Percentiles rank a stretch among this genome's conserved stretches.
Conservation (phyloP, 2,888 invertebrate species). For the Eristalinus sepulchralis region DNA sequence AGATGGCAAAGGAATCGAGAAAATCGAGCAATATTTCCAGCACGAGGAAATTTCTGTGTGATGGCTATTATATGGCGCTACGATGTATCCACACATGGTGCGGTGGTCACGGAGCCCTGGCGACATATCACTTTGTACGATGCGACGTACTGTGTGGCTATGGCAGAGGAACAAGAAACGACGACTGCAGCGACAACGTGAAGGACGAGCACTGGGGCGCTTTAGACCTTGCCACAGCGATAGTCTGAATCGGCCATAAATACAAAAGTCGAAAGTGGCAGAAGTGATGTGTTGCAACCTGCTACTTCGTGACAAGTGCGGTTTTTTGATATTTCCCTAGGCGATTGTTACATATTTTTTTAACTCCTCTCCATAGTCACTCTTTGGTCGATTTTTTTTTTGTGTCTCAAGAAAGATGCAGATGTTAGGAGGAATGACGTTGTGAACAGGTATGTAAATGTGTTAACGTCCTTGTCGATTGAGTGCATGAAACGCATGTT, state of each 20-base stretch:
- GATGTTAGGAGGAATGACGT: background rate
- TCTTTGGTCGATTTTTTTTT: constrained; percentile 6
- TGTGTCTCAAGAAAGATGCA: background rate
- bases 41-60: constrained; percentile 28
- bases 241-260: constrained; percentile 57
- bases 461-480: constrained; percentile 63
- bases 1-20: constrained; percentile 41
- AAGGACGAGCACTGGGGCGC: constrained; percentile 6
- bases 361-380: too few species aligned
- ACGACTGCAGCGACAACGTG: background rate
- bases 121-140: constrained; percentile 57
- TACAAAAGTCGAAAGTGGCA: constrained; percentile 68
- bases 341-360: constrained; percentile 70
- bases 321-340: constrained; percentile 69
- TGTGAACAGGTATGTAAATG: constrained; percentile 3
- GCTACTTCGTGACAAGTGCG: constrained; percentile 70
- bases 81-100: constrained; percentile 53
- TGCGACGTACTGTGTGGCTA: constrained; percentile 6
- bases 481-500: constrained; percentile 21
- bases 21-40: constrained; percentile 45
- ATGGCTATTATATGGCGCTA: constrained; percentile 67
- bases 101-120: constrained; percentile 13
- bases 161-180: background rate
- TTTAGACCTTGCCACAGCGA: constrained; percentile 12
- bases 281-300: constrained; percentile 71